These are phyloP conservation scores for Ypsolopha scabrella DNA, from an alignment of 2,888 invertebrate species.

Conservation along the genomic window DNA sequence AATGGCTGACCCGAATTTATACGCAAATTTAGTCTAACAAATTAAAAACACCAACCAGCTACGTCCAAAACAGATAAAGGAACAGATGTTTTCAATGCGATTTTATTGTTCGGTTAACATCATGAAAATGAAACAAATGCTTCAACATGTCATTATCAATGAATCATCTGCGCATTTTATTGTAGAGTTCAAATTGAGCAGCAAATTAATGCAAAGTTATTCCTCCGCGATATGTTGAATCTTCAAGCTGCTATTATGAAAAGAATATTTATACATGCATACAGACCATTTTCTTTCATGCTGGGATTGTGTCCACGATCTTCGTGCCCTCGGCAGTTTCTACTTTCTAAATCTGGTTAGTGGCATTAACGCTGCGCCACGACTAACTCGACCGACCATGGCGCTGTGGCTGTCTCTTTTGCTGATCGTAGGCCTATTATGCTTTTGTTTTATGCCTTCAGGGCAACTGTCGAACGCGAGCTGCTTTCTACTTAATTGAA, in stretches of 20 bases:
- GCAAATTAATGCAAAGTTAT: too few relatives aligned
- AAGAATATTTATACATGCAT: too few relatives aligned
- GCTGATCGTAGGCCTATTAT: conserved; percentile 38
- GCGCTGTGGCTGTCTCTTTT: conserved; percentile 31
- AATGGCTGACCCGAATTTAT: conserved; percentile 26
- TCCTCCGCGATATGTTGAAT: too few relatives aligned
- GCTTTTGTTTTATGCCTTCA: conserved; percentile 49
- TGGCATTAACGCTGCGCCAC: conserved; percentile 42
- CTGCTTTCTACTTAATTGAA: conserved; percentile 41
- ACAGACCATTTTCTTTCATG: too few relatives aligned
- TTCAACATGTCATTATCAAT: too few relatives aligned
- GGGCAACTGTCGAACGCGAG: conserved; percentile 25
- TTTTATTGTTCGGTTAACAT: too few relatives aligned
- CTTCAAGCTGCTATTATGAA: too few relatives aligned
- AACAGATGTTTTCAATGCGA: too few relatives aligned
- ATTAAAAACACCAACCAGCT: conserved; percentile 13
- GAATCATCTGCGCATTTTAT: too few relatives aligned
- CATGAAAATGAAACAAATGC: too few relatives aligned
- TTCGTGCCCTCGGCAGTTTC: conserved; percentile 39
- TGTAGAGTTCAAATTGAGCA: too few relatives aligned
- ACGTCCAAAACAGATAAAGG: not conserved
- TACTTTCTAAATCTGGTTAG: conserved; percentile 54
- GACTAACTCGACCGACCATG: conserved; percentile 16
- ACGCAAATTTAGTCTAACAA: conserved; percentile 15
- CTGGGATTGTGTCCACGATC: conserved; percentile 12